These are phyloP conservation scores for Caerostris darwini DNA, from an alignment of 1,140 invertebrate genomes.

Conservation along the genomic window DNA sequence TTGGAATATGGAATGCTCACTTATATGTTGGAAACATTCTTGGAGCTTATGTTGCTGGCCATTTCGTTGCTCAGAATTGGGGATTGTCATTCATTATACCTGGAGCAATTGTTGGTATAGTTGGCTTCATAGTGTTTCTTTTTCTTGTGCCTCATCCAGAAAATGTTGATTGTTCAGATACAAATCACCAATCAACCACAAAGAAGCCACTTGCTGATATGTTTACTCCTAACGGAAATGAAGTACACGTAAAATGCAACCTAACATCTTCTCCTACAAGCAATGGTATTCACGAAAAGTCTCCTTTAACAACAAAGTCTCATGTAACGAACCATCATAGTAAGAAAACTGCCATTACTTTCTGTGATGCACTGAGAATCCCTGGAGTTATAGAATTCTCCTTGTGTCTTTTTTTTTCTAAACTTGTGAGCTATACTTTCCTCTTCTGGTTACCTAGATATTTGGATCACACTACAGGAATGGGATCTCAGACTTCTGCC, in stretches of 20 bases:
- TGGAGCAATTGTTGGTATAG: constrained; percentile 89
- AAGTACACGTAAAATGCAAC: constrained; percentile 22
- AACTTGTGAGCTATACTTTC: constrained; percentile 98
- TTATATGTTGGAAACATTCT: constrained; percentile 97
- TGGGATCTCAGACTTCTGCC: constrained; percentile 88
- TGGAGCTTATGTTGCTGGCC: constrained; percentile 90
- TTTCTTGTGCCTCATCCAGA: constrained; percentile 90
- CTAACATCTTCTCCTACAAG: constrained; percentile 57
- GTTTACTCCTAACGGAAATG: background rate
- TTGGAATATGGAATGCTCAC: constrained; percentile 97
- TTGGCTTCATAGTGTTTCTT: constrained; percentile 92
- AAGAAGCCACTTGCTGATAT: constrained; percentile 30
- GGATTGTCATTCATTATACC: constrained; percentile 95
- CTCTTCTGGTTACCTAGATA: constrained; percentile 97
- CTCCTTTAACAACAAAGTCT: background rate
- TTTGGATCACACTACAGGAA: constrained; percentile 88
- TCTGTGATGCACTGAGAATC: constrained; percentile 89
- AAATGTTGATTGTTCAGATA: constrained; percentile 84
- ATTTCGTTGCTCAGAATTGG: constrained; percentile 94
- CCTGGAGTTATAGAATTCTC: constrained; percentile 98
- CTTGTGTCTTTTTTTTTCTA: constrained; percentile 97
- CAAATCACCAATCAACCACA: background rate
- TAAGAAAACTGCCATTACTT: constrained; percentile 87
- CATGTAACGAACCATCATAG: background rate
- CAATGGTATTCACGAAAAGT: constrained; percentile 63